Evolutionary conservation across 2,113 vertebrate species (phyloP), one percentile per base, ranked within the genome.

Genomic region (Ptychochromis oligacanthus): DNA sequence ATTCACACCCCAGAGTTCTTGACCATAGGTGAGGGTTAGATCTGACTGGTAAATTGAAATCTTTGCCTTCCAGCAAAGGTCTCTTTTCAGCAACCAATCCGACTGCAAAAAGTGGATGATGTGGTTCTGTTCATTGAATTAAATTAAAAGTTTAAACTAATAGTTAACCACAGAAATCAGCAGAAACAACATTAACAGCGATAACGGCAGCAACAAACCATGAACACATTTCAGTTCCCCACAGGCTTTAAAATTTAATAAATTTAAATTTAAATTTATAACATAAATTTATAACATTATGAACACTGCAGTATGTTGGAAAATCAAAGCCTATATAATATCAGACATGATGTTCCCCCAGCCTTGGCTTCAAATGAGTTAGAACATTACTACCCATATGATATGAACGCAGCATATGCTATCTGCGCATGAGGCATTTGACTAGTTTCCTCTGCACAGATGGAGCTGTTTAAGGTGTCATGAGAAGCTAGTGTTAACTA

Each of bases 391-490:
- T 38, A 8, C 12, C 57, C 26, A 43, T 62, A 3, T 77, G 76
- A 80, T 34, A 58, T 26, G 18, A 46, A 10, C 13, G 24, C 10
- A 75, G 79, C 72, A 75, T 67, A 61, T 67, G 58, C 57, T 77
- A 55, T 17, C 11, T 15, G 62, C 17, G 52, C 20, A 24, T 40
- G 28, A 79, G 18, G 26, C 43, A 65, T 70, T 43, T 64, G 70
- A 77, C 38, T 11, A n/a, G 28, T 18, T 36, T 56, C 24, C 0
- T 20, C 3, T 52, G 65, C 81, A 78, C 62, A 81, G 75, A 84
- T 75, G 81, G 38, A 20, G 24, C 13, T 88, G 40, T 85, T 82
- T 65, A 46, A 74, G 43, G 36, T 75, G 60, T 36, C 15, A 3
- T 28, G 13, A 70, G 57, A 38, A 65, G n/a, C 31, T 40, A 52